phyloP scores from a whole-genome alignment of 2,797 vertebrate species.

The Gephyroberyx darwinii region DNA sequence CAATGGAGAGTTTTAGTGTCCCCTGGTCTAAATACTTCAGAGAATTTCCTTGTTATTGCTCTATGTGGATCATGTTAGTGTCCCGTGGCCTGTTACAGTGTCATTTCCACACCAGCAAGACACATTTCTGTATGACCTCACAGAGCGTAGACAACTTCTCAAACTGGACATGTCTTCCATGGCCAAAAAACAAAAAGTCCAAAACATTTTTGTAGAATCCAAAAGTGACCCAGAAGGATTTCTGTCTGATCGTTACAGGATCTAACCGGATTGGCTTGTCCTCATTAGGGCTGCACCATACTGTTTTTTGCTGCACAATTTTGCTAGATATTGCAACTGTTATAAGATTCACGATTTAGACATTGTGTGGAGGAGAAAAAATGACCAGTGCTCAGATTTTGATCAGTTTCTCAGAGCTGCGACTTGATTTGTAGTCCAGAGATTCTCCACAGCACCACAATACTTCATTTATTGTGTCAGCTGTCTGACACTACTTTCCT shows the following conservation, averaged over 20 bases:
- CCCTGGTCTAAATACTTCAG: no score
- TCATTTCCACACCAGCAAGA: neutral
- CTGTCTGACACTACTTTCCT: slow-evolving; percentile 56
- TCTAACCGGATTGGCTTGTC: neutral
- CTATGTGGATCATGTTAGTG: no score
- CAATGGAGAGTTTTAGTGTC: no score
- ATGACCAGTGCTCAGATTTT: neutral
- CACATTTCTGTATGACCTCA: neutral
- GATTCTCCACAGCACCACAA: slow-evolving; percentile 29
- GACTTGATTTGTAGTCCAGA: slow-evolving; percentile 22
- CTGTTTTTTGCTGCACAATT: neutral
- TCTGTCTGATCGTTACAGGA: neutral
- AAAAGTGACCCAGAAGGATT: neutral
- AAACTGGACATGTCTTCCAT: neutral
- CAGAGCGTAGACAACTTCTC: neutral
- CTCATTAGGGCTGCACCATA: neutral
- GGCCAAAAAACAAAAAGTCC: neutral
- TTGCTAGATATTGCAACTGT: neutral
- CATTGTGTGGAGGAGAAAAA: neutral
- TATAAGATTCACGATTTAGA: neutral
- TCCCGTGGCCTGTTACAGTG: neutral
- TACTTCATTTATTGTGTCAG: slow-evolving; percentile 50
- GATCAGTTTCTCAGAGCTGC: slow-evolving; percentile 6
- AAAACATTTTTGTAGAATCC: neutral
- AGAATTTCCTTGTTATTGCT: no score